phyloP scores from a whole-genome alignment of 2,888 invertebrate genomes.

The Cinara cedri region DNA sequence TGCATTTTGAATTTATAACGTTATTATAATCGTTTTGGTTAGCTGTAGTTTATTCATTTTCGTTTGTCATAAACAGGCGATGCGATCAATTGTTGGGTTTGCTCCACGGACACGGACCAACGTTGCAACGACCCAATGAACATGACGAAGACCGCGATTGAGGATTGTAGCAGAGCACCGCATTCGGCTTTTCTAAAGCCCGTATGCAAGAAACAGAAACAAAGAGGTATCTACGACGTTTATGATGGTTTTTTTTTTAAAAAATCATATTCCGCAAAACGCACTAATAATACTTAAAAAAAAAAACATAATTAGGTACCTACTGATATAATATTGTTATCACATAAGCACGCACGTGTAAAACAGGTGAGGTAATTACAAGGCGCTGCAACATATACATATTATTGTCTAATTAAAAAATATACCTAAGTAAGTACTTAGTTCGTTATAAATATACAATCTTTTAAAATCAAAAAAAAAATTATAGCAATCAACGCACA shows the following conservation, averaged over 20 bases:
- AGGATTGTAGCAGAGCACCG: conserved; percentile 46
- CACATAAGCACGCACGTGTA: no score
- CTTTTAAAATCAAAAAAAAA: no score
- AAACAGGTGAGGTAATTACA: no score
- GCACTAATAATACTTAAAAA: neutral
- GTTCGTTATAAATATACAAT: no score
- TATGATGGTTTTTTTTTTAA: neutral
- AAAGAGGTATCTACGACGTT: conserved; percentile 35
- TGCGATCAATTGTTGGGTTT: conserved; percentile 77
- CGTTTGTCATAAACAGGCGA: conserved; percentile 66
- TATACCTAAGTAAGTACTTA: no score
- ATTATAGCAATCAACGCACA: no score
- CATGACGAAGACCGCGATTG: conserved; percentile 61
- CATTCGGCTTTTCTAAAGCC: conserved; percentile 47
- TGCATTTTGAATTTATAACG: neutral
- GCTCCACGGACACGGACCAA: conserved; percentile 74
- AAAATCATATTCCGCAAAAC: no score
- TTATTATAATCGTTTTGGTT: neutral
- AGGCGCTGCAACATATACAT: no score
- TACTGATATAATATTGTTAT: no score
- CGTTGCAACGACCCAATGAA: conserved; percentile 78
- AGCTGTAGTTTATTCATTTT: no score
- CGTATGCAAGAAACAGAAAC: conserved; percentile 50
- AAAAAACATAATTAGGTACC: neutral
- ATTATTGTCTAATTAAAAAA: no score